Evolutionary conservation across 2,888 invertebrate species (phyloP), one percentile per base, ranked within the genome.

Genomic region (Theretra japonica): DNA sequence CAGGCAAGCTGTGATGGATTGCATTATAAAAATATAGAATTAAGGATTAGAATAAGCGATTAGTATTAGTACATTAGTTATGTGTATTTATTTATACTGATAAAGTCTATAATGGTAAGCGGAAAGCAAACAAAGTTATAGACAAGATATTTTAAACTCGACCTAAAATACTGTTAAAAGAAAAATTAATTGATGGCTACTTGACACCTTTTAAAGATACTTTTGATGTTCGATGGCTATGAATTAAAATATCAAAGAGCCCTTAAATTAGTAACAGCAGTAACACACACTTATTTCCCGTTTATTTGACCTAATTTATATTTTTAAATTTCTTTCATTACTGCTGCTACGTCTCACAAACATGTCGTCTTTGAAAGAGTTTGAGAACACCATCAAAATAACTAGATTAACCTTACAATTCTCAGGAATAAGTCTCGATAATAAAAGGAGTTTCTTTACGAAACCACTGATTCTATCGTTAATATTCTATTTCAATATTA

Each of bases 381-480:
- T 88, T 48, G 84, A 86, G 23, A 79, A 81, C 2, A 80, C 85
- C 0, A 72, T 89, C 15, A 79, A 74, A 73, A n/a, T 86, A 17
- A 83, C 88, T 17, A 84, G 82, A 70, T 68, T 80, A 8, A 73
- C 82, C 4, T 82, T 90, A 2, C 41, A 84, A 0, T 17, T 87
- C 11, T 87, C 88, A 0, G 91, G 92, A 0, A 84, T 92, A 53
- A 83, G 83, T 72, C 75, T 86, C 0, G 33, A 76, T 0, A 56
- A 56, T 0, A 73, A 80, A 28, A 74, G 25, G 19, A 73, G 81
- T 50, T 74, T 59, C 8, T 17, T 69, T 0, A n/a, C 80, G 0
- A 77, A 84, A 50, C 58, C 75, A 8, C 75, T 86, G 1, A 69
- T 86, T n/a, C 76, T 80, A 28, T 25, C 73, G 0, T 76, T 74